phyloP scores from a whole-genome alignment of 2,113 vertebrate genomes.

The Tursiops truncatus region DNA sequence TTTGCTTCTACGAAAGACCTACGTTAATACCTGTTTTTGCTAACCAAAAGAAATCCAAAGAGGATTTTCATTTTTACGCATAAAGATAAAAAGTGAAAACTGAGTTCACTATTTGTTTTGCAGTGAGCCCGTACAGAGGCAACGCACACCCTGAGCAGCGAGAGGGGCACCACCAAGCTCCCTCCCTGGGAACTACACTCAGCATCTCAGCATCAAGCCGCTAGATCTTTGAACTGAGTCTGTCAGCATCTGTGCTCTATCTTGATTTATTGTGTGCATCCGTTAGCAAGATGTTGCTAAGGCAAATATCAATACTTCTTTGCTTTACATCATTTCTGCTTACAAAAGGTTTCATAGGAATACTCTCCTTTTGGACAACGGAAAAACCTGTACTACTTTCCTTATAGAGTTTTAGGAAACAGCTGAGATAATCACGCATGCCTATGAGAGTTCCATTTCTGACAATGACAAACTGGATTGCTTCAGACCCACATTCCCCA shows the following conservation, averaged over 20 bases:
- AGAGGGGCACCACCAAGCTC: neutral
- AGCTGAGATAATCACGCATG: neutral
- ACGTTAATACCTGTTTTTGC: neutral
- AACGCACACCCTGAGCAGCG: neutral
- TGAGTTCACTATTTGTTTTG: neutral
- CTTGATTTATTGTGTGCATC: neutral
- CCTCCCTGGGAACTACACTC: neutral
- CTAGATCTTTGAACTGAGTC: neutral
- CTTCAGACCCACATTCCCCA: neutral
- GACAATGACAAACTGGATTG: neutral
- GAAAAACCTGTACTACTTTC: neutral
- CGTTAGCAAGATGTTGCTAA: neutral
- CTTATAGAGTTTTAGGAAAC: neutral
- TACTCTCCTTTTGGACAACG: neutral
- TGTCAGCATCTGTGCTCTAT: neutral
- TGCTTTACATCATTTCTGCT: neutral
- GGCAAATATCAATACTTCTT: neutral
- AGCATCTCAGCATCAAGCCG: neutral
- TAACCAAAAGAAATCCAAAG: neutral
- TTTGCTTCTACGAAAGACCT: neutral
- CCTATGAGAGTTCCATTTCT: neutral
- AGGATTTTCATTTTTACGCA: neutral
- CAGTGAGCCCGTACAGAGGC: neutral
- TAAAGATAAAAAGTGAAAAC: neutral
- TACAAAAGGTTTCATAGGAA: neutral